phyloP scores from a whole-genome alignment of 2,113 vertebrate species.

The Notechis scutatus region DNA sequence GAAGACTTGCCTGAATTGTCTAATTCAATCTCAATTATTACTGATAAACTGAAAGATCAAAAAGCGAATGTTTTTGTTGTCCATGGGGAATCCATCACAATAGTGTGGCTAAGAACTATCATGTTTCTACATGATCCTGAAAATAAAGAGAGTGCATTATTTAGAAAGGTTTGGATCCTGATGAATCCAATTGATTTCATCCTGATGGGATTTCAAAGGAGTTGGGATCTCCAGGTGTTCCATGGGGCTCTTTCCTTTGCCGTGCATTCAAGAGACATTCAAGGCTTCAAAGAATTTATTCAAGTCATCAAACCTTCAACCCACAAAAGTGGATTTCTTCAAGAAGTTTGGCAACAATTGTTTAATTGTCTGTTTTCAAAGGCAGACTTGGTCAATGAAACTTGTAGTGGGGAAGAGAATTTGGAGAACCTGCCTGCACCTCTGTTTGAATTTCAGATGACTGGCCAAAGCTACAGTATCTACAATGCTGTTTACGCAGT shows the following conservation, averaged over 20 bases:
- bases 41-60: neutral
- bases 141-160: neutral
- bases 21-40: neutral
- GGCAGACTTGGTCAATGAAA: neutral
- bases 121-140: neutral
- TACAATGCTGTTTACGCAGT: neutral
- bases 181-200: neutral
- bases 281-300: neutral
- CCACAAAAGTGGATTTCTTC: neutral
- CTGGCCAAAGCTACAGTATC: neutral
- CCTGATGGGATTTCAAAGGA: rapidly evolving
- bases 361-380: neutral
- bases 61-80: neutral
- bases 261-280: neutral
- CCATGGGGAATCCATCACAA: neutral
- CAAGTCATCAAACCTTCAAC: neutral
- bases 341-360: neutral
- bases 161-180: neutral
- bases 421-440: neutral
- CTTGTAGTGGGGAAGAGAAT: neutral
- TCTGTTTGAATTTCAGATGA: neutral
- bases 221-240: neutral
- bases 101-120: neutral
- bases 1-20: neutral
- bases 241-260: neutral